phyloP scores from a whole-genome alignment of 2,113 vertebrate genomes.

The Zonotrichia leucophrys region DNA sequence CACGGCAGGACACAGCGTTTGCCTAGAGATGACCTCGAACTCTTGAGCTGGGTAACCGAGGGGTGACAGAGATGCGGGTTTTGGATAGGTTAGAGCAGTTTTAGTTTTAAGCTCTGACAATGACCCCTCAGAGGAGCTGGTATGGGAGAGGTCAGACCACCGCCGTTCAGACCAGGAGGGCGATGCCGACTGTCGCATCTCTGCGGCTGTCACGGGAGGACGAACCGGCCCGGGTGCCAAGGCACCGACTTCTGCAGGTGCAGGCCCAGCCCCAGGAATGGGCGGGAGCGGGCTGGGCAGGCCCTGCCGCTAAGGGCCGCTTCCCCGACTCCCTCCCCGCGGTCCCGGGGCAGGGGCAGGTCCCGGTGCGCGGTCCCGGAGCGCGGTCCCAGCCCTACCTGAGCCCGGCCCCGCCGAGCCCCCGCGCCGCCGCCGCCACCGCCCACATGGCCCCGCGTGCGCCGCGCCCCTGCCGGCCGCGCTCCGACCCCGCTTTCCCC shows the following conservation, averaged over 20 bases:
- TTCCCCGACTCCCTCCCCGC: not conserved
- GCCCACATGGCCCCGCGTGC: too few relatives aligned
- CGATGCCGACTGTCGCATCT: fast-evolving
- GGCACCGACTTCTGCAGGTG: not conserved
- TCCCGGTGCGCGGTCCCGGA: not conserved
- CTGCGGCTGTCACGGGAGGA: fast-evolving
- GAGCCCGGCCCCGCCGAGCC: not conserved
- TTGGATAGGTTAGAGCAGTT: fast-evolving
- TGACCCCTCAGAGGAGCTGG: fast-evolving
- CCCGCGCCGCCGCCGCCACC: not conserved
- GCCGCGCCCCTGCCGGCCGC: too few relatives aligned
- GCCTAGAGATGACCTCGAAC: not conserved
- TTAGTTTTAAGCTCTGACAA: too few relatives aligned
- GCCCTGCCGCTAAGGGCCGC: too few relatives aligned
- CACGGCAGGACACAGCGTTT: fast-evolving
- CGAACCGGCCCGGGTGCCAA: fast-evolving
- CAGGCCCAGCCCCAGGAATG: not conserved
- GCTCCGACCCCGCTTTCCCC: too few relatives aligned
- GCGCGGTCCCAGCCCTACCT: not conserved
- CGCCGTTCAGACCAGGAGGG: fast-evolving
- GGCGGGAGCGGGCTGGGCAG: too few relatives aligned
- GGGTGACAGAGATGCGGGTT: fast-evolving
- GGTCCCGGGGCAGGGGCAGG: too few relatives aligned
- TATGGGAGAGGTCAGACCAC: fast-evolving
- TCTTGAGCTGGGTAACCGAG: not conserved